phyloP scores from a whole-genome alignment of 2,888 invertebrate species.

The Oxycera nigricornis region DNA sequence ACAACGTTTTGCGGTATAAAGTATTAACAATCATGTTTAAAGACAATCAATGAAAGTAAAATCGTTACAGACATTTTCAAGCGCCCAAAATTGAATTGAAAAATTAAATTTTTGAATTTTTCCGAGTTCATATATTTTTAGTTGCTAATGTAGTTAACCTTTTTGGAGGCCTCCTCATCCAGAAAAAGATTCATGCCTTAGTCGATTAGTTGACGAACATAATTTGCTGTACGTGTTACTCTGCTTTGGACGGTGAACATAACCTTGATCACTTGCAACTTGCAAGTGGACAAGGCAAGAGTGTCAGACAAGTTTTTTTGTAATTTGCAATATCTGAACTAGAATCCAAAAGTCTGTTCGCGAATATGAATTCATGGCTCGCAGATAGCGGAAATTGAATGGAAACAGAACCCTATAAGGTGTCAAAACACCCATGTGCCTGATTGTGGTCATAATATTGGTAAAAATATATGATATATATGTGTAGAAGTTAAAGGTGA shows the following conservation, averaged over 20 bases:
- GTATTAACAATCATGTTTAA: no score
- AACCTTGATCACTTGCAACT: constrained; percentile 5
- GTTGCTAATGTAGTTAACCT: background rate
- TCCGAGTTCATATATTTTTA: background rate
- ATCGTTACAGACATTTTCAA: no score
- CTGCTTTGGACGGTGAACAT: background rate
- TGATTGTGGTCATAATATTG: background rate
- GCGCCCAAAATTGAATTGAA: no score
- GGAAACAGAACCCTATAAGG: constrained; percentile 26
- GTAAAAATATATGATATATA: background rate
- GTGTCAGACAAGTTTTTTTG: constrained; percentile 10
- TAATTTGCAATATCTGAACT: constrained; percentile 15
- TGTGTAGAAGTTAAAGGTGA: no score
- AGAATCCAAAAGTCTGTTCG: constrained; percentile 14
- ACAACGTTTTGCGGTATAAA: no score
- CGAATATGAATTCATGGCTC: constrained; percentile 1
- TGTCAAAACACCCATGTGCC: constrained; percentile 22
- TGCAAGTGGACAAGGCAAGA: background rate
- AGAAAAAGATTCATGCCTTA: background rate
- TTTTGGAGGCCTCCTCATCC: background rate
- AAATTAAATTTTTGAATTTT: no score
- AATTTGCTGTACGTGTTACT: background rate
- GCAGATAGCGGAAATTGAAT: constrained; percentile 5
- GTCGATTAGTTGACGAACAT: background rate
- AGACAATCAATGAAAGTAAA: no score